Evolutionary conservation across 2,888 invertebrate genomes (phyloP), one percentile per base, ranked within the genome.

Genomic region (Troides aeacus): DNA sequence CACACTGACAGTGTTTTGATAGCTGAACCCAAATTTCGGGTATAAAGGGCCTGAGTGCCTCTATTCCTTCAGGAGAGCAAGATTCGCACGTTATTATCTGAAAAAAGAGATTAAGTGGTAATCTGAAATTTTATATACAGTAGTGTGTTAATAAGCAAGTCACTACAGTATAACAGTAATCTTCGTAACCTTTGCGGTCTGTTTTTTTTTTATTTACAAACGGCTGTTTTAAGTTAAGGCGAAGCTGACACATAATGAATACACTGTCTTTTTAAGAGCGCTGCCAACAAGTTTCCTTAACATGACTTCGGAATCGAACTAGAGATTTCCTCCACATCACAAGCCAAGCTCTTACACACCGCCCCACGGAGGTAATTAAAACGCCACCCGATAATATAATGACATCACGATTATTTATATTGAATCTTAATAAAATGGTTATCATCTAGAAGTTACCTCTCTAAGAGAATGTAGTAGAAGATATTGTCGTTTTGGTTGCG

Each of bases 391-490:
- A 46, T 39, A 10, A 10, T 46, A 46, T 46, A 12, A 46, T 15
- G 21, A 21, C 21, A 46, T 15, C 15, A 15, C 1, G 15, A 46
- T 15, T 12, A 15, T 46, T 46, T 46, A 15, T 46, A 6, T 39
- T 39, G 12, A 15, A 12, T 46, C 4, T 46, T 15, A 59, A 59
- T 7, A 17, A 30, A 30, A 5, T 36, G 12, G 46, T 46, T 46
- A 46, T 15, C 46, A 12, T 46, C 46, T 46, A 15, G 39, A 36
- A n/a, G 15, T 58, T 56, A 97, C 98, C 94, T 99, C 99, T 94
- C 99, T 99, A 10, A 99, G 93, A 1, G 99, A 99, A 90, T 99
- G 99, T 72, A 99, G 91, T 65, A 99, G 93, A 56, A 99, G 93
- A 86, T 99, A 99, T 85, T 99, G 99, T 70, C 98, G 94, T 84